Evolutionary conservation across 2,888 invertebrate genomes (phyloP), one percentile per base, ranked within the genome.

Genomic region (Troglohyphantes excavatus): DNA sequence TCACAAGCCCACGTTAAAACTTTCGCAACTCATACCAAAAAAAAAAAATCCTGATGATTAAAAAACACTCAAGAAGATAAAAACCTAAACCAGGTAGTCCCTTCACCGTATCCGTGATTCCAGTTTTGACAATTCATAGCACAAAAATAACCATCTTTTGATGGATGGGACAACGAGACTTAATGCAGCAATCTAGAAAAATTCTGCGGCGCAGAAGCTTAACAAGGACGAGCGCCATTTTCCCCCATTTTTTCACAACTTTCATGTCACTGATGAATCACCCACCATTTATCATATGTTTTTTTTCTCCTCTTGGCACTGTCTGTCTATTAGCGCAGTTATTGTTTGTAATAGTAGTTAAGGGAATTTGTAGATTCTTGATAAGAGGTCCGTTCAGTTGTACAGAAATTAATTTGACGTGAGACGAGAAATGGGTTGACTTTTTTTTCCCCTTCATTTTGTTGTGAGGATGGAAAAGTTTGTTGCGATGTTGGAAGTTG

Each of bases 151-250:
- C 76, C 59, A 39, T 46, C 59, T 33, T 6, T 26, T 85, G 85
- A 85, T 85, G 59, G 85, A 85, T 85, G 76, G 26, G 76, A 68
- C 59, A 78, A 61, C 68, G 85, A 70, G 39, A 26, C 85, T 85
- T 85, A 85, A 85, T 85, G 68, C 85, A 26, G 76, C 67, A 85
- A 68, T 76, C 85, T 39, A 68, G 68, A 75, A 76, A 82, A 83
- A 85, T 73, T 73, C 83, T 61, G 33, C 29, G 7, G n/a, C n/a
- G 27, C n/a, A 5, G 53, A 5, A n/a, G 26, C 72, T 83, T 83
- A 83, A 73, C 83, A 73, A 70, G 23, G 43, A 33, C 23, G n/a
- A n/a, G n/a, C n/a, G n/a, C n/a, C n/a, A n/a, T n/a, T n/a, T 46
- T 67, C 46, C n/a, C 33, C 3, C 19, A 5, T 61, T 53, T 23